Percentiles rank a stretch among this genome's conserved stretches.
Evolutionary conservation across 2,797 vertebrate species (phyloP).

Genomic region (Poeciliopsis presidionis): DNA sequence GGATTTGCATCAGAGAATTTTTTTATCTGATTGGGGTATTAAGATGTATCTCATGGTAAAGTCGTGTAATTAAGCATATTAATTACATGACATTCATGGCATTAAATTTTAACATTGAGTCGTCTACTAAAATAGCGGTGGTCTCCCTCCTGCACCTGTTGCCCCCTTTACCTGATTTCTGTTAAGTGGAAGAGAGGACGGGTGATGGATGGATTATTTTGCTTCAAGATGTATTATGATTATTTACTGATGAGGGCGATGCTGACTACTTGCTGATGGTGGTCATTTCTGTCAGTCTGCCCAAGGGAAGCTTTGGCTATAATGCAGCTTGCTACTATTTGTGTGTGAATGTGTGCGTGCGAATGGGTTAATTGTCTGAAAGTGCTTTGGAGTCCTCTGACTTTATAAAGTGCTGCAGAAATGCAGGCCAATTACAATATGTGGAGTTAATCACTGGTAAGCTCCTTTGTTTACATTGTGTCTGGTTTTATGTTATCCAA

Average conservation of each 20-base stretch:
- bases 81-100: not conserved
- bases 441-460: not conserved
- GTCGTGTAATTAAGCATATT: not conserved
- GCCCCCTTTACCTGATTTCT: not conserved
- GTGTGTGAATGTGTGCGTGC: slow-evolving; percentile 7
- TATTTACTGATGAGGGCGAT: too few relatives aligned
- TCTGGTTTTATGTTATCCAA: not conserved
- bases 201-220: not conserved
- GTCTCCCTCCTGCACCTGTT: not conserved
- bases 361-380: not conserved
- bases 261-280: too few relatives aligned
- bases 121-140: not conserved
- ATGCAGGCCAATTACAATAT: not conserved
- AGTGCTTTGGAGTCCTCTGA: not conserved
- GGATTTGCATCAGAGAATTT: not conserved
- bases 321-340: not conserved
- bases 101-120: not conserved
- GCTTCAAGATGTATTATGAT: not conserved
- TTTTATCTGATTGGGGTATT: not conserved
- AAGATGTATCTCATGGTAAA: not conserved
- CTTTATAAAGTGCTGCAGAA: not conserved
- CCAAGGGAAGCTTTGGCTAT: not conserved
- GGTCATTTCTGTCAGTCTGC: too few relatives aligned
- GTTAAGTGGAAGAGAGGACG: not conserved
- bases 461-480: not conserved